Evolutionary conservation across 2,113 vertebrate species (phyloP).

Genomic region (Bucco capensis): DNA sequence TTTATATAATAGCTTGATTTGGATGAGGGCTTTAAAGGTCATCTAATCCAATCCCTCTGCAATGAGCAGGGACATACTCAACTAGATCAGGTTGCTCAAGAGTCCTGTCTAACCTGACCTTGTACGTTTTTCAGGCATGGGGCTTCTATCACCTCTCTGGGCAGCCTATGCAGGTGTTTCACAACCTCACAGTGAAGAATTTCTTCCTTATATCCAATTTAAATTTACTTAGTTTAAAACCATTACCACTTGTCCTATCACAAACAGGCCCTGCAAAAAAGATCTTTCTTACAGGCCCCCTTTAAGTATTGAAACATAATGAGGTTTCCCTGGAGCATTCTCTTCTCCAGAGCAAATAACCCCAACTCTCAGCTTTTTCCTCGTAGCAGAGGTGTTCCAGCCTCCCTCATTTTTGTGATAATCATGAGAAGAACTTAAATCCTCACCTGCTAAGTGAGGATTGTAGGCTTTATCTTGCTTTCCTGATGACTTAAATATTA

Average conservation of each 20-base stretch:
- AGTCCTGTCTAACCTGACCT: not conserved
- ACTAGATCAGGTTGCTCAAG: not conserved
- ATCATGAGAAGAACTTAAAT: not conserved
- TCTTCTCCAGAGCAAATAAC: not conserved
- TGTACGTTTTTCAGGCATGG: not conserved
- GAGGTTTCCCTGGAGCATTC: not conserved
- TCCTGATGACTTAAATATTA: not conserved
- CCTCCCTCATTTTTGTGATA: slow-evolving; percentile 8
- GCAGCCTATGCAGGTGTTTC: not conserved
- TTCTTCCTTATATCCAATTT: not conserved
- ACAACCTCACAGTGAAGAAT: not conserved
- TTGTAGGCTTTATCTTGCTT: not conserved
- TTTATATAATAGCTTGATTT: not conserved
- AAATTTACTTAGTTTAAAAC: not conserved
- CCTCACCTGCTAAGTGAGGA: not conserved
- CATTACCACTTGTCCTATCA: not conserved
- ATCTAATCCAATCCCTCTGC: not conserved
- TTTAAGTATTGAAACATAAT: not conserved
- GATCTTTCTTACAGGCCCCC: not conserved
- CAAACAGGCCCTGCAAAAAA: not conserved
- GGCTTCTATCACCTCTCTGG: not conserved
- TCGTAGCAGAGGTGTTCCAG: not conserved
- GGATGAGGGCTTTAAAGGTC: not conserved
- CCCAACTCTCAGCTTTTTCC: not conserved
- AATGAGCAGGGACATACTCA: not conserved